Evolutionary conservation across 2,888 invertebrate species (phyloP), one percentile per base, ranked within the genome.

Genomic region (Ctenicera cuprea): DNA sequence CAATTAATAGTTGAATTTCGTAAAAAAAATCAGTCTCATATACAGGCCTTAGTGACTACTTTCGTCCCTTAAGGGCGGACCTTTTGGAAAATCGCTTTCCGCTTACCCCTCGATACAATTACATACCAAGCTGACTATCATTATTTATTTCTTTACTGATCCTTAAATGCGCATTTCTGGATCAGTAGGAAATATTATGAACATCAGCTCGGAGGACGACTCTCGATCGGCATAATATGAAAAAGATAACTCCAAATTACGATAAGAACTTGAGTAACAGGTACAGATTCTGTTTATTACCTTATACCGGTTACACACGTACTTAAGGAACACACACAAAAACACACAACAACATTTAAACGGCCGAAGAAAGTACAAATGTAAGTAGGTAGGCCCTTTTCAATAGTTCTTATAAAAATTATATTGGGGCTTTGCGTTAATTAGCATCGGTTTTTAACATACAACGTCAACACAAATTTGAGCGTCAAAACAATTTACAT

Each of bases 1-100:
- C 70, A 73, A 73, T 63, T 69, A 67, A 38, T 67, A 77, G 68
- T 68, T 75, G 71, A 71, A 74, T 54, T 61, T 67, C 61, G 82
- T 83, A 82, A 81, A 83, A 81, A 82, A 83, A 83, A 83, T 83
- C 83, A 83, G 83, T 83, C 83, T 83, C 81, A 81, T 82, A 73
- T 82, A 80, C 81, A 82, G 80, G 79, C 81, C 78, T 79, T 81
- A 77, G 70, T 77, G 61, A 66, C 64, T 72, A 78, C 73, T 68
- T 74, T 65, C 48, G 59, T 66, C 59, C 65, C 41, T 43, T 14
- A 50, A 41, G 65, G 66, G 73, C 61, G 65, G 65, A 61, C 30
- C 48, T 22, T 61, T 65, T 22, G 26, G 5, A 43, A 67, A 38
- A 16, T 22, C 43, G 26, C 22, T 48, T 61, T 50, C 43, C 41